phyloP scores from a whole-genome alignment of 2,888 invertebrate genomes.

The Drosophila cognata region DNA sequence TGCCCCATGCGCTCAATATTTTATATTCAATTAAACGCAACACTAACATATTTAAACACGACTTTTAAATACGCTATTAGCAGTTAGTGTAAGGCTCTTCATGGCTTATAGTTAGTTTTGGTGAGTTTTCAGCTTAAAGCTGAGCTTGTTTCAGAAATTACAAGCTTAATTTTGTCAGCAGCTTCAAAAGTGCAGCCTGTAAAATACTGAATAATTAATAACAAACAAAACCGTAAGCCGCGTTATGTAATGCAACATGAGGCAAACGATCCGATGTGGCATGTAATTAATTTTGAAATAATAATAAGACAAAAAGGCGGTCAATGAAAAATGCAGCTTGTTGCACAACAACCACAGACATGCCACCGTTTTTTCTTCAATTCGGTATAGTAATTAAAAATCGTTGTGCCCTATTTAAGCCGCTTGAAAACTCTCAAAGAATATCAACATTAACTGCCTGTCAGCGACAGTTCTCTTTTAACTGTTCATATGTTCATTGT shows the following conservation, averaged over 20 bases:
- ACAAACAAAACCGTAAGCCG: neutral
- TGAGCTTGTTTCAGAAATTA: neutral
- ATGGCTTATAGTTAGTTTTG: neutral
- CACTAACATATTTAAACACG: neutral
- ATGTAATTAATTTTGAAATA: slow-evolving; percentile 79
- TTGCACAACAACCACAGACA: slow-evolving; percentile 12
- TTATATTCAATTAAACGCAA: slow-evolving; percentile 43
- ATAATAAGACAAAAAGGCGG: slow-evolving; percentile 65
- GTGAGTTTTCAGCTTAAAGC: neutral
- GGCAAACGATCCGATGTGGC: slow-evolving; percentile 42
- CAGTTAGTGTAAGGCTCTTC: neutral
- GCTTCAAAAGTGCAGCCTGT: neutral
- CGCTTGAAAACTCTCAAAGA: slow-evolving; percentile 21
- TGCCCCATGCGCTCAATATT: slow-evolving; percentile 25
- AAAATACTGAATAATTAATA: neutral
- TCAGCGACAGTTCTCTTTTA: neutral
- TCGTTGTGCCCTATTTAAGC: slow-evolving; percentile 15
- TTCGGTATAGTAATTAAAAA: slow-evolving; percentile 23
- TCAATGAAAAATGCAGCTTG: slow-evolving; percentile 52
- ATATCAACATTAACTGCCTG: slow-evolving; percentile 2
- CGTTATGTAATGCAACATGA: slow-evolving; percentile 2
- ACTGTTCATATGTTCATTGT: neutral
- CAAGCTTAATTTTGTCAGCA: neutral
- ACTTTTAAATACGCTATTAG: neutral
- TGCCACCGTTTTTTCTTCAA: slow-evolving; percentile 3